A percentile compares a stretch with the other conserved stretches of the same genome.
Conservation (phyloP, 1,140 invertebrate species). For the Lepidostoma basale region DNA sequence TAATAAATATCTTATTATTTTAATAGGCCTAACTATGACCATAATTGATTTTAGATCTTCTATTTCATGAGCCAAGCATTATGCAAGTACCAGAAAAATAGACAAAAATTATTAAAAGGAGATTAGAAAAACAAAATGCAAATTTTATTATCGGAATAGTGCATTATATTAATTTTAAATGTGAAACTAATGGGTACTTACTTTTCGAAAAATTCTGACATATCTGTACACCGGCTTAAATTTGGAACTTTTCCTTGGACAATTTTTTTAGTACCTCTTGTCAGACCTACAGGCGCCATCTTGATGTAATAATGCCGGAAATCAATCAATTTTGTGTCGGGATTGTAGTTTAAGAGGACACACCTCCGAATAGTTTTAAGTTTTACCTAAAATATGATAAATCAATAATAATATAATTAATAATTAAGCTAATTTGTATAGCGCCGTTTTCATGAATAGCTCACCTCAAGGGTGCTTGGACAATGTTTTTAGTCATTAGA, state of each 20-base stretch:
- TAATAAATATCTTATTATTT: no score
- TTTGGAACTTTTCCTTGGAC: constrained; percentile 91
- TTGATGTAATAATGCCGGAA: constrained; percentile 91
- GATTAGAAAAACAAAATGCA: background rate
- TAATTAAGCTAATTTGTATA: no score
- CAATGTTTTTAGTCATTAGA: no score
- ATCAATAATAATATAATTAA: no score
- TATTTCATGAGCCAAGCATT: no score
- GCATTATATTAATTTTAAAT: constrained; percentile 1
- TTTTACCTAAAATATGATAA: constrained; percentile 80
- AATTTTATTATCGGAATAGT: no score
- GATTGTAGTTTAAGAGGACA: constrained; percentile 90
- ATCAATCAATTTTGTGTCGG: constrained; percentile 84
- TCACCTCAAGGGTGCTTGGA: no score
- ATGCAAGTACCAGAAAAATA: no score
- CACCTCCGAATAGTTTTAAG: constrained; percentile 88
- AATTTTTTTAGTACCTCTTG: constrained; percentile 93
- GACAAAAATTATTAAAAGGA: no score
- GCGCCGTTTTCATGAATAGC: no score
- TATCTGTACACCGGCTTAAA: constrained; percentile 83
- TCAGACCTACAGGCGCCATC: constrained; percentile 85
- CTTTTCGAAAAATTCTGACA: constrained; percentile 90
- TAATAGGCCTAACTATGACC: no score
- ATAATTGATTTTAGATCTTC: no score
- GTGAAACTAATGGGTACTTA: constrained; percentile 55